A percentile compares a stretch with the other conserved stretches of the same genome.
Conservation (phyloP, 2,797 vertebrate genomes). For the Zenarchopterus dispar region DNA sequence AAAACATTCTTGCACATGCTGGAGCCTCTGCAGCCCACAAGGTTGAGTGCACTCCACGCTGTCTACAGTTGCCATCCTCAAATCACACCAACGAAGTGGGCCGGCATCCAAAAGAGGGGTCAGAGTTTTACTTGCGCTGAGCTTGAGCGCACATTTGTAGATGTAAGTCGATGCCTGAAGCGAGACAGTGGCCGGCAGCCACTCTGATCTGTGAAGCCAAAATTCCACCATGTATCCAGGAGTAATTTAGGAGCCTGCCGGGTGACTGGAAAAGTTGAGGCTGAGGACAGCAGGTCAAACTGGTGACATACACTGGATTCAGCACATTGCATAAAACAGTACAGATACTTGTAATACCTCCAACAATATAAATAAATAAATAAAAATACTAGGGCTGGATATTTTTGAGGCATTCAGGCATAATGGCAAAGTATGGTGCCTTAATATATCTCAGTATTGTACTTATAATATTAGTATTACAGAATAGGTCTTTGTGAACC, state of each 20-base stretch:
- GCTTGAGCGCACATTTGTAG: conserved; percentile 44
- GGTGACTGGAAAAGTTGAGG: conserved; percentile 43
- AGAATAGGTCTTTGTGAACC: too few relatives aligned
- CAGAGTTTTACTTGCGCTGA: conserved; percentile 38
- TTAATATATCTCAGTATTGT: too few relatives aligned
- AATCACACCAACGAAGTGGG: conserved; percentile 22
- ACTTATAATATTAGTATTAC: too few relatives aligned
- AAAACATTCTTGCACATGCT: conserved; percentile 27
- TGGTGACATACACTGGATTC: conserved; percentile 33
- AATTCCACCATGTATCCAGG: conserved; percentile 65
- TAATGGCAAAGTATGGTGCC: too few relatives aligned
- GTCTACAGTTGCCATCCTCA: conserved; percentile 31
- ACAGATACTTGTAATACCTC: conserved; percentile 1
- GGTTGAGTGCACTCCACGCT: conserved; percentile 21
- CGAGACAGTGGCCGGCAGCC: conserved; percentile 47
- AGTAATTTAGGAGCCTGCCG: conserved; percentile 67
- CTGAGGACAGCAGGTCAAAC: conserved; percentile 47
- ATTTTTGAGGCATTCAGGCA: too few relatives aligned
- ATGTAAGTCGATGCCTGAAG: conserved; percentile 51
- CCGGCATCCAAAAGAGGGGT: conserved; percentile 42
- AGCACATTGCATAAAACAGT: conserved; percentile 26
- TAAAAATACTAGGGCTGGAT: too few relatives aligned
- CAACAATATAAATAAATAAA: too few relatives aligned
- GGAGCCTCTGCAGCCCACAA: conserved; percentile 18
- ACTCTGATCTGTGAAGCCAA: conserved; percentile 65